Percentiles rank a stretch among this genome's conserved stretches.
Evolutionary conservation across 2,797 vertebrate genomes (phyloP).

Genomic region (Linurgus olivaceus): DNA sequence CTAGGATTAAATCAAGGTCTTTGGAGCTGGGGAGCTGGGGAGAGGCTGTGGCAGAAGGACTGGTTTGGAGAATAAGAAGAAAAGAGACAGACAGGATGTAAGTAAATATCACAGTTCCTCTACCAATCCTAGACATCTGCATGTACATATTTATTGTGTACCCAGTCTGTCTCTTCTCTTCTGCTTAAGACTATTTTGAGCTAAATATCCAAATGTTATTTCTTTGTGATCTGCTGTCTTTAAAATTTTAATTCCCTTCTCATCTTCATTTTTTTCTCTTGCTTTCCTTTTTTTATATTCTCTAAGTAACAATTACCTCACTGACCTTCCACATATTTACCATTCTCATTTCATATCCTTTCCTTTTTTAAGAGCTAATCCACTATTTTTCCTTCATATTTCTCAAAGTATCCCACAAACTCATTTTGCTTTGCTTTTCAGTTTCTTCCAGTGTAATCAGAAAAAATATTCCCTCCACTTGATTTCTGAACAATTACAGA

Average conservation of each 20-base stretch:
- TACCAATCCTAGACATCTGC: background rate
- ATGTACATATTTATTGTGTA: background rate
- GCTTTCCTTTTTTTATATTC: background rate
- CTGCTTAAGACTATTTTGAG: background rate
- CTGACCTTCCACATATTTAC: background rate
- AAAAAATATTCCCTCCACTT: background rate
- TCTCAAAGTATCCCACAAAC: background rate
- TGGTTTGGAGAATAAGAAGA: background rate
- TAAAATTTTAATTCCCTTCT: background rate
- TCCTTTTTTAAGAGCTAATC: background rate
- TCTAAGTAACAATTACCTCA: background rate
- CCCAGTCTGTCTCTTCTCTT: background rate
- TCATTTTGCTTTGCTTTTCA: background rate
- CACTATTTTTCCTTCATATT: background rate
- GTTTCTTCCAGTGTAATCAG: background rate
- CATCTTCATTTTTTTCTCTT: background rate
- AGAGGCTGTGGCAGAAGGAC: background rate
- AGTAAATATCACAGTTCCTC: background rate
- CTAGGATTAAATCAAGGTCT: background rate
- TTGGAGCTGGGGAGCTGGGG: fast-evolving
- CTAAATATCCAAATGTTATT: background rate
- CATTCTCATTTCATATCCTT: background rate
- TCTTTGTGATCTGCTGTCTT: background rate
- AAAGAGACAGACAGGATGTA: background rate
- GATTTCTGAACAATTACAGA: background rate